Evolutionary conservation across 1,140 invertebrate species (phyloP).

Genomic region (Belonocnema kinseyi): DNA sequence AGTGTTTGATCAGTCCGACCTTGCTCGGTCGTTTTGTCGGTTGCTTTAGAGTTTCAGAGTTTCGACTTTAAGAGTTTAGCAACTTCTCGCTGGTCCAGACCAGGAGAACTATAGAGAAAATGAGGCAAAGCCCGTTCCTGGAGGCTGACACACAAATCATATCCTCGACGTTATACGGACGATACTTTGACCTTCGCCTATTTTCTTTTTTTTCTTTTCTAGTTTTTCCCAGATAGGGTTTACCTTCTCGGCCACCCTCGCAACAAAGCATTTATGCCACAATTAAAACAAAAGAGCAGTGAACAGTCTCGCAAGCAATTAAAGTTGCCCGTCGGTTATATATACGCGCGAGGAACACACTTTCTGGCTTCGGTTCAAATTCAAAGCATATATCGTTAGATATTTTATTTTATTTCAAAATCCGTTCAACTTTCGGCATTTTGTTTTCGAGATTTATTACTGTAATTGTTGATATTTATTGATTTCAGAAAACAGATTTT

Average conservation of each 20-base stretch:
- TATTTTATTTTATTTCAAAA: background rate
- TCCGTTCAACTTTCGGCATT: background rate
- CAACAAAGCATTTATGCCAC: conserved; percentile 44
- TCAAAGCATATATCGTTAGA: background rate
- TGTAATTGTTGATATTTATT: background rate
- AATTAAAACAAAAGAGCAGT: conserved; percentile 47
- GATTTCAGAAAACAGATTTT: too few species aligned
- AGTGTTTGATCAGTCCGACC: conserved; percentile 60
- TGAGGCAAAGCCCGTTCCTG: conserved; percentile 37
- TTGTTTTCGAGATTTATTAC: conserved; percentile 1
- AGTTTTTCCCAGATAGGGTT: conserved; percentile 38
- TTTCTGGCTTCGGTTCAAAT: background rate
- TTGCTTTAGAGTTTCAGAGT: conserved; percentile 3
- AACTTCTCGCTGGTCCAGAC: conserved; percentile 1
- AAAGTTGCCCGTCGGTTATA: conserved; percentile 36
- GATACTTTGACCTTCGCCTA: conserved; percentile 4
- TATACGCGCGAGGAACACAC: background rate
- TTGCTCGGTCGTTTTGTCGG: conserved; percentile 50
- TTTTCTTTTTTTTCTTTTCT: conserved; percentile 29
- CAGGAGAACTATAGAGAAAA: conserved; percentile 38
- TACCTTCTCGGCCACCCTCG: conserved; percentile 45
- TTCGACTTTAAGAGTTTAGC: conserved; percentile 15
- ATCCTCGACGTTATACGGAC: conserved; percentile 42
- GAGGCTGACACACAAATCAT: conserved; percentile 60
- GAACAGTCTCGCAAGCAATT: conserved; percentile 39